Evolutionary conservation across 2,888 invertebrate species (phyloP).

Genomic region (Pogonocherus hispidulus): DNA sequence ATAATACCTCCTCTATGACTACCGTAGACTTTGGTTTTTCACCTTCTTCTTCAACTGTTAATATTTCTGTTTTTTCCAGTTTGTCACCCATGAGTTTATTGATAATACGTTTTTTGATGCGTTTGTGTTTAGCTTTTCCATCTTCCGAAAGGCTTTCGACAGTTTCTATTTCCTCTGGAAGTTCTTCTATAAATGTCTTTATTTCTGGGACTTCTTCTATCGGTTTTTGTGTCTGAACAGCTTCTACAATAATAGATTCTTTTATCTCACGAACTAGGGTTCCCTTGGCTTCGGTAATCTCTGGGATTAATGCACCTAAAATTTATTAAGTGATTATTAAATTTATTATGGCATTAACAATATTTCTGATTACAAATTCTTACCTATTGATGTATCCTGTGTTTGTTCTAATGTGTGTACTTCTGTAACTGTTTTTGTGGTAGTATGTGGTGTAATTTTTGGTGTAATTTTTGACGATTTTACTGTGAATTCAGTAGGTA

Average conservation of each 20-base stretch:
- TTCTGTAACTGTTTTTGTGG: conserved; percentile 60
- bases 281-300: conserved; percentile 51
- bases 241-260: conserved; percentile 57
- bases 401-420: conserved; percentile 61
- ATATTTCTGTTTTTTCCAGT: conserved; percentile 57
- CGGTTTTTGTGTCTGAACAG: conserved; percentile 58
- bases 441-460: conserved; percentile 54
- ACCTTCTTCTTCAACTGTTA: conserved; percentile 61
- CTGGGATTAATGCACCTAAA: conserved; percentile 54
- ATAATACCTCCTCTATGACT: conserved; percentile 54
- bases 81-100: conserved; percentile 59
- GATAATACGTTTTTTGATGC: conserved; percentile 61
- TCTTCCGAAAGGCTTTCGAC: conserved; percentile 56
- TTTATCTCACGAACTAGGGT: conserved; percentile 54
- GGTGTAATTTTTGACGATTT: conserved; percentile 49
- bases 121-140: conserved; percentile 55
- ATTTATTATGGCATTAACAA: conserved; percentile 10
- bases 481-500: conserved; percentile 26
- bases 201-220: conserved; percentile 51
- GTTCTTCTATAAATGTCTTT: conserved; percentile 49
- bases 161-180: conserved; percentile 54
- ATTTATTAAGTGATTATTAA: conserved; percentile 32
- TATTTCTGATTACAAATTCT: conserved; percentile 47
- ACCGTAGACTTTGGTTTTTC: conserved; percentile 66
- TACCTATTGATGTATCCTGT: conserved; percentile 58